Evolutionary conservation across 1,140 invertebrate genomes (phyloP).

Genomic region (Mercenaria mercenaria): DNA sequence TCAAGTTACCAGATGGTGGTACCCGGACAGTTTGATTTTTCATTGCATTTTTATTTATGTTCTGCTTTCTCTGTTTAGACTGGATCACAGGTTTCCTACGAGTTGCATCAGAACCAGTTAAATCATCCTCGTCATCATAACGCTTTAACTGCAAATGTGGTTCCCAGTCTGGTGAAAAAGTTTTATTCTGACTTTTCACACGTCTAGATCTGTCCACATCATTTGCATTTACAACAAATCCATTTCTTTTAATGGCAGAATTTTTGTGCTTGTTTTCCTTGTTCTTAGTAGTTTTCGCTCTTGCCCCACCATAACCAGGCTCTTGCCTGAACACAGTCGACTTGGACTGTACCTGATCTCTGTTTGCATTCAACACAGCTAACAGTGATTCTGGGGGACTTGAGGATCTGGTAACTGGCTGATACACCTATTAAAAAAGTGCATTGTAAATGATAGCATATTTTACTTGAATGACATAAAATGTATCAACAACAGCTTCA

Average conservation of each 20-base stretch:
- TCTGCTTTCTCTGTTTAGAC: background rate
- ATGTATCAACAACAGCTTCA: too few species aligned
- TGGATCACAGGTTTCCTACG: background rate
- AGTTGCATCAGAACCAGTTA: background rate
- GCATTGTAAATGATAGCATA: background rate
- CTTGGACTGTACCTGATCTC: background rate
- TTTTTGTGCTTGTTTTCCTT: slow-evolving; percentile 52
- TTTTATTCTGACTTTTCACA: background rate
- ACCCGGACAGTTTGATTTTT: background rate
- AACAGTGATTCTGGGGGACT: background rate
- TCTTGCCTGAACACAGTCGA: background rate
- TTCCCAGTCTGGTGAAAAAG: background rate
- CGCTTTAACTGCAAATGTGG: slow-evolving; percentile 12
- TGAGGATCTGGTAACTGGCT: background rate
- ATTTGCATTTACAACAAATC: background rate
- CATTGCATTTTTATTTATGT: background rate
- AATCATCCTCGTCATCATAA: background rate
- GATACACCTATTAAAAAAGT: background rate
- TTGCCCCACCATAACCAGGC: background rate
- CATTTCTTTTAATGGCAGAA: background rate
- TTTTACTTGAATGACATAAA: too few species aligned
- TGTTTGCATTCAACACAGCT: background rate
- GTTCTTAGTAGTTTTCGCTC: slow-evolving; percentile 2
- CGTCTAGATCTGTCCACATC: background rate
- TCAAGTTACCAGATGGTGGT: background rate